These are phyloP conservation scores for Otus sunia DNA, from an alignment of 2,113 vertebrate species.

Conservation along the genomic window DNA sequence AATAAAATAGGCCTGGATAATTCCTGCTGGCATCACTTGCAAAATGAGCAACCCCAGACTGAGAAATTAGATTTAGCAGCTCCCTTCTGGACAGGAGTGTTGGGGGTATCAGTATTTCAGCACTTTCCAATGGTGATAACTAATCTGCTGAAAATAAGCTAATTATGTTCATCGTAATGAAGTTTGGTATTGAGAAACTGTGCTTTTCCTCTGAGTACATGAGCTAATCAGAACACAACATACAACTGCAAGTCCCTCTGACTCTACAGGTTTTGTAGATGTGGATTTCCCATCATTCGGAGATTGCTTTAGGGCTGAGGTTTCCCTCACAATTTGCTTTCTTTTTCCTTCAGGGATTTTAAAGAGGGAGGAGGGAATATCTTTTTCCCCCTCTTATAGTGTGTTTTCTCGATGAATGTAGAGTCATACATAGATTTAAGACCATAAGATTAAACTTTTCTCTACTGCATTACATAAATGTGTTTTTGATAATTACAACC, in stretches of 20 bases:
- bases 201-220: slow-evolving; percentile 8
- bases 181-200: background rate
- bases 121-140: slow-evolving; percentile 38
- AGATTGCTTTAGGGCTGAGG: background rate
- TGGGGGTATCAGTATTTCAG: slow-evolving; percentile 48
- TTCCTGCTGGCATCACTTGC: background rate
- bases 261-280: background rate
- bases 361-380: background rate
- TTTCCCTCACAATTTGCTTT: slow-evolving; percentile 49
- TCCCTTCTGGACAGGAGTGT: background rate
- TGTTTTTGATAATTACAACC: slow-evolving; percentile 43
- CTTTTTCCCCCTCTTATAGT: background rate
- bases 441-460: slow-evolving; percentile 15
- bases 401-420: slow-evolving; percentile 53
- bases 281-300: slow-evolving; percentile 27
- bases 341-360: slow-evolving; percentile 15
- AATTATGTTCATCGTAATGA: slow-evolving; percentile 17
- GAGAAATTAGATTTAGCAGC: slow-evolving; percentile 13
- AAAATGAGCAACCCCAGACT: slow-evolving; percentile 30
- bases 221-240: background rate
- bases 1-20: background rate
- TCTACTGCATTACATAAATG: background rate
- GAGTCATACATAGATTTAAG: slow-evolving; percentile 1
- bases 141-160: slow-evolving; percentile 39
- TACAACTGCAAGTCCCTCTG: background rate